A percentile compares a stretch with the other conserved stretches of the same genome.
These are phyloP conservation scores for Eutolmus rufibarbis DNA, from an alignment of 2,888 invertebrate species.

Conservation along the genomic window DNA sequence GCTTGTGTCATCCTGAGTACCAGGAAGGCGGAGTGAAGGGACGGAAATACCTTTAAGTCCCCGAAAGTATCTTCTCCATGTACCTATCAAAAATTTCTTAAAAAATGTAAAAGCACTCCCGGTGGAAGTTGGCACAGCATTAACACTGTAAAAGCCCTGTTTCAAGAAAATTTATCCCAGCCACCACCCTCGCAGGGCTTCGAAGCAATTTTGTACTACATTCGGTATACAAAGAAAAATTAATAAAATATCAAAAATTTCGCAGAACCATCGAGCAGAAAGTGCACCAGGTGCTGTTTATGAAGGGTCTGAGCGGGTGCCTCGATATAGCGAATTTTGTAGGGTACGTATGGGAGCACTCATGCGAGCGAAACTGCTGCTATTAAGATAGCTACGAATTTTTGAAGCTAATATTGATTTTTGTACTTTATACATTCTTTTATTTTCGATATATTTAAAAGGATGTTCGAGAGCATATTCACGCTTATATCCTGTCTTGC, in stretches of 20 bases:
- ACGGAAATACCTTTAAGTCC: neutral
- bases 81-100: neutral
- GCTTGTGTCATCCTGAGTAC: neutral
- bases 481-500: neutral
- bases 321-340: neutral
- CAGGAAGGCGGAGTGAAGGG: neutral
- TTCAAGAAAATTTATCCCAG: neutral
- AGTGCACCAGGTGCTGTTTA: neutral
- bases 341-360: neutral
- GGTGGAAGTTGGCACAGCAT: neutral
- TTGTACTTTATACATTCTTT: neutral
- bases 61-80: neutral
- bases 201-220: neutral
- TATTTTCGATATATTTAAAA: neutral
- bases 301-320: neutral
- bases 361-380: neutral
- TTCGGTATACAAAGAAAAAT: neutral
- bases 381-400: neutral
- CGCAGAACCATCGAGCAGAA: neutral
- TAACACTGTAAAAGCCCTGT: neutral
- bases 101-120: neutral
- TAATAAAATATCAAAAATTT: neutral
- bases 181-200: neutral
- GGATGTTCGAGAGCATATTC: neutral
- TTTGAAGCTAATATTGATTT: neutral